phyloP scores from a whole-genome alignment of 2,888 invertebrate genomes.

The Lobophora halterata region DNA sequence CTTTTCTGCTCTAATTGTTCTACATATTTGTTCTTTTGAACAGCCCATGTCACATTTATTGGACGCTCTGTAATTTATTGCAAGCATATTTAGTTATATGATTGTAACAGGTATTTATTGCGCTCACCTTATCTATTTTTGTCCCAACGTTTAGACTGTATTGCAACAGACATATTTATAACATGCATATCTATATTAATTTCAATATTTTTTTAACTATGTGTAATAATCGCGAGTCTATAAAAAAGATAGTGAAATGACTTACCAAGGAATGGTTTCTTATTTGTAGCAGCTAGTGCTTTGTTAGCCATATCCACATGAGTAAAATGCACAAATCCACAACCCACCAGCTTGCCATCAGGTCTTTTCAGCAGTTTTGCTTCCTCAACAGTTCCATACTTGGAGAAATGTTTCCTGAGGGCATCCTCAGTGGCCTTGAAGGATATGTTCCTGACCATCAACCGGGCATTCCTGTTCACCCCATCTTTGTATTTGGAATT shows the following conservation, averaged over 20 bases:
- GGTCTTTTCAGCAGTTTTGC: conserved; percentile 86
- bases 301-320: conserved; percentile 88
- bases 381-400: conserved; percentile 88
- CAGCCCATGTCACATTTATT: conserved; percentile 90
- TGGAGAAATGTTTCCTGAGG: conserved; percentile 85
- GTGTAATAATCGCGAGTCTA: no score
- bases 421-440: conserved; percentile 87
- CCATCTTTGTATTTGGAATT: conserved; percentile 53
- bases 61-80: conserved; percentile 77
- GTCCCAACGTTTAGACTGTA: no score
- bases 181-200: no score
- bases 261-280: conserved; percentile 82
- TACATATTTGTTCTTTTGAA: conserved; percentile 87
- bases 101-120: no score
- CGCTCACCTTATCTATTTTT: no score
- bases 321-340: conserved; percentile 93
- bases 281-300: conserved; percentile 86
- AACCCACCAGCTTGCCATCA: conserved; percentile 90
- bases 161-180: no score
- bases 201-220: no score
- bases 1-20: conserved; percentile 34
- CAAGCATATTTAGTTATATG: no score
- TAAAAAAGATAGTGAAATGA: conserved; percentile 10
- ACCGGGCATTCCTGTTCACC: conserved; percentile 75
- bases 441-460: conserved; percentile 85